phyloP scores from a whole-genome alignment of 2,797 vertebrate genomes.

The Schizopygopsis malacanthus region DNA sequence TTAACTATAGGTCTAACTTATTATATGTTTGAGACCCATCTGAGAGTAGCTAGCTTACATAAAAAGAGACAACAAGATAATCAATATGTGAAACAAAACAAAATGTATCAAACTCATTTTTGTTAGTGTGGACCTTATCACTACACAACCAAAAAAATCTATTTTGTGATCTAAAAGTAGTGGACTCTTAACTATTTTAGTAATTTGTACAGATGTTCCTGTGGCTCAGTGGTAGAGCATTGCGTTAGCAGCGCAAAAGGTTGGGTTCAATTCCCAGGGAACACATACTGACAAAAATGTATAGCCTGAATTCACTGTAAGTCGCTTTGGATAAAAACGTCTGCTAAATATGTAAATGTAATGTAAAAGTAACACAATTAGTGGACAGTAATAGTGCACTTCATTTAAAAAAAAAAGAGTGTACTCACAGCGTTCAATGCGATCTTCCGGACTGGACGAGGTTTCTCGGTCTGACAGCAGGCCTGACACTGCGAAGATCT shows the following conservation, averaged over 20 bases:
- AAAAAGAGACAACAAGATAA: neutral
- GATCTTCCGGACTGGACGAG: slow-evolving; percentile 96
- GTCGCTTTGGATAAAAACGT: no score
- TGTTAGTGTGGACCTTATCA: neutral
- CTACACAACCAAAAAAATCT: neutral
- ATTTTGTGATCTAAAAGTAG: neutral
- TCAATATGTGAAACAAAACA: neutral
- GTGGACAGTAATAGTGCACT: neutral
- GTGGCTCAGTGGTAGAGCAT: no score
- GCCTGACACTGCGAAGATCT: slow-evolving; percentile 97
- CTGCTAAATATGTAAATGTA: no score
- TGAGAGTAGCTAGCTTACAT: neutral
- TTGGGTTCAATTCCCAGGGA: no score
- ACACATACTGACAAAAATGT: no score
- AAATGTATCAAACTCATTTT: neutral
- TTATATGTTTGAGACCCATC: neutral
- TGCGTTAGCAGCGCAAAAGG: no score
- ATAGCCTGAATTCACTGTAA: no score
- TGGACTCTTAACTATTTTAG: neutral
- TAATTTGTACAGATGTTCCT: neutral
- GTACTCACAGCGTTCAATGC: slow-evolving; percentile 98
- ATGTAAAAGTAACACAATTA: neutral
- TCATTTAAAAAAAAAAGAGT: neutral
- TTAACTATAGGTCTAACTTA: neutral
- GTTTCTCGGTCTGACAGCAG: slow-evolving; percentile 98